Conservation (phyloP, 2,888 invertebrate species). For the Cheilosia pagana region DNA sequence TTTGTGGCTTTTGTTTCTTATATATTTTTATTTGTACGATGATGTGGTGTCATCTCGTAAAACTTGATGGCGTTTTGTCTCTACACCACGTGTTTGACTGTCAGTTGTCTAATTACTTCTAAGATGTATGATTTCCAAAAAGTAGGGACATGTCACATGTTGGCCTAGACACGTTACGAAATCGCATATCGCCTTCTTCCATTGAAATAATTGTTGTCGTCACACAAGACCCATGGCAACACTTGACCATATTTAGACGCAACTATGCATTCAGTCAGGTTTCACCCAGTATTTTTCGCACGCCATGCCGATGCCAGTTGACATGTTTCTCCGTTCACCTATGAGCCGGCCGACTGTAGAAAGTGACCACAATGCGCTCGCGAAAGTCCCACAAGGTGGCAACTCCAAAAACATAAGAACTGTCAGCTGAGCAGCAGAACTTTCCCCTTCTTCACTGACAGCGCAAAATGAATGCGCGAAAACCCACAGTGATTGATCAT, state of each 20-base stretch:
- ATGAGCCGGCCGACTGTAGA: conserved; percentile 26
- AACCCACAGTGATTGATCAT: conserved; percentile 20
- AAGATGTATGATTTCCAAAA: too few species aligned
- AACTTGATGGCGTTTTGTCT: conserved; percentile 3
- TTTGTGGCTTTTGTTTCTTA: conserved; percentile 40
- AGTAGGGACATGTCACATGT: too few species aligned
- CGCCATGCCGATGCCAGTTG: too few species aligned
- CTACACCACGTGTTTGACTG: not conserved
- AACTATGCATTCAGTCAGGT: conserved; percentile 25
- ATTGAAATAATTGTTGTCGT: too few species aligned
- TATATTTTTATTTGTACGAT: conserved; percentile 8
- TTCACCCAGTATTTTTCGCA: conserved; percentile 32
- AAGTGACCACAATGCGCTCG: conserved; percentile 36
- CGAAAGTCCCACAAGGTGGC: conserved; percentile 29
- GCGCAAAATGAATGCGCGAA: not conserved
- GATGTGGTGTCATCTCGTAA: conserved; percentile 24
- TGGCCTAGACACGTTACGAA: too few species aligned
- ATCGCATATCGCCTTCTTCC: too few species aligned
- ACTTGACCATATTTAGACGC: not conserved
- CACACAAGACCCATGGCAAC: too few species aligned
- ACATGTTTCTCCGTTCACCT: conserved; percentile 23
- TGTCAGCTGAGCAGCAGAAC: not conserved
- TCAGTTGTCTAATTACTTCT: not conserved
- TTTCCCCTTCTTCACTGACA: conserved; percentile 11
- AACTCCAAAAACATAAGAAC: not conserved